These are phyloP conservation scores for Acanthopagrus latus DNA, from an alignment of 2,797 vertebrate genomes.

Conservation along the genomic window DNA sequence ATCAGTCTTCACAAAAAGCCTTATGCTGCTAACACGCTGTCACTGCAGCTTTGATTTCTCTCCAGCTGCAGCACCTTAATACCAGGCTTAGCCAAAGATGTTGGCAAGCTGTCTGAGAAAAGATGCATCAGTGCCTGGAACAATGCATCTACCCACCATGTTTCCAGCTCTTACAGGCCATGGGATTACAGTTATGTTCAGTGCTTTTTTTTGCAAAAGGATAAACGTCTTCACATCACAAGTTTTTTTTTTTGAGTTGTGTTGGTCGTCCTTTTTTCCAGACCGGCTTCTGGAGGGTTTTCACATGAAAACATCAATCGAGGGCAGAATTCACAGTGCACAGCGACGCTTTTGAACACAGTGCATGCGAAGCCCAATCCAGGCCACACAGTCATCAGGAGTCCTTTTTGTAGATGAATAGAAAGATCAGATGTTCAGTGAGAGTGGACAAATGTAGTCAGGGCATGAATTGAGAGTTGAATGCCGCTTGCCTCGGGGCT, in stretches of 20 bases:
- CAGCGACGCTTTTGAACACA: conserved; percentile 30
- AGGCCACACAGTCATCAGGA: conserved; percentile 44
- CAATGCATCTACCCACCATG: conserved; percentile 15
- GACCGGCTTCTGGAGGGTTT: conserved; percentile 47
- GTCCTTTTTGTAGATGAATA: conserved; percentile 49
- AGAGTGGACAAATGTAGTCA: conserved; percentile 20
- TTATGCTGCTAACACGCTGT: background rate
- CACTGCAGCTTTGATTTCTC: conserved; percentile 35
- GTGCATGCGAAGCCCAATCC: conserved; percentile 36
- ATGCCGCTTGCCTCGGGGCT: conserved; percentile 40
- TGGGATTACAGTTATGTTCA: conserved; percentile 24
- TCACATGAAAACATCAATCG: conserved; percentile 47
- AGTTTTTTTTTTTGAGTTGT: background rate
- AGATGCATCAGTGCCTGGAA: conserved; percentile 40
- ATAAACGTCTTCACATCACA: conserved; percentile 22
- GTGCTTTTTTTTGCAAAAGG: conserved; percentile 13
- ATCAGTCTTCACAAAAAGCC: background rate
- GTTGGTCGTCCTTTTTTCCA: conserved; percentile 27
- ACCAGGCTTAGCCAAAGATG: conserved; percentile 34
- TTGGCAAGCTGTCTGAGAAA: conserved; percentile 28
- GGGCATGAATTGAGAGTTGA: conserved; percentile 41
- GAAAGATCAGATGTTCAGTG: conserved; percentile 42
- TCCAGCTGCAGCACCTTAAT: conserved; percentile 50
- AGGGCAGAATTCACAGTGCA: conserved; percentile 47
- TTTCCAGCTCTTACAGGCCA: conserved; percentile 7